A percentile compares a stretch with the other conserved stretches of the same genome.
Conservation (phyloP, 2,113 vertebrate genomes). For the Physeter macrocephalus region DNA sequence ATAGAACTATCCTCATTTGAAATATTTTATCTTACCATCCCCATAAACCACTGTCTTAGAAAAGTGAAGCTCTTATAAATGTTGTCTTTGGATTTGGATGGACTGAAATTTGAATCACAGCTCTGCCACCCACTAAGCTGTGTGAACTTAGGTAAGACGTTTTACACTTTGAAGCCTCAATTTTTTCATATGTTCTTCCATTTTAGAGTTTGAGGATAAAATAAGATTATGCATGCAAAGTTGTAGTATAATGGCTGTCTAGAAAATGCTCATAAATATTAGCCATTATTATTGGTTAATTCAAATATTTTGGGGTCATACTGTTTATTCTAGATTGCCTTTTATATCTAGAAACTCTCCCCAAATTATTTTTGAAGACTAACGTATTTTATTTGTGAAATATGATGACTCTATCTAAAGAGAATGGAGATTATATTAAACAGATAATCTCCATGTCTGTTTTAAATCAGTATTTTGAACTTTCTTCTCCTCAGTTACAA, state of each 20-base stretch:
- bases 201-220: not conserved
- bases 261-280: not conserved
- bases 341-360: not conserved
- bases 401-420: not conserved
- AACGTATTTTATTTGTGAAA: not conserved
- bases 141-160: not conserved
- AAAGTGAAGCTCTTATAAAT: not conserved
- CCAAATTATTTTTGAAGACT: not conserved
- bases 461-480: not conserved
- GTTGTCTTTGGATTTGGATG: not conserved
- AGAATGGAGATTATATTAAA: not conserved
- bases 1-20: slow-evolving; percentile 12
- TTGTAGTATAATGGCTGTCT: not conserved
- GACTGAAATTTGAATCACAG: not conserved
- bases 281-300: not conserved
- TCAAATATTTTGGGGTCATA: not conserved
- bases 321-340: not conserved
- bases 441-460: not conserved
- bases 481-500: not conserved
- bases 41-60: not conserved
- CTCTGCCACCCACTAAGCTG: not conserved
- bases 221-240: not conserved
- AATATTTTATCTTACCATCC: not conserved
- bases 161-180: not conserved
- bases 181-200: not conserved